Percentiles rank a stretch among this genome's conserved stretches.
These are phyloP conservation scores for Notodonta ziczac DNA, from an alignment of 2,888 invertebrate species.

Conservation along the genomic window DNA sequence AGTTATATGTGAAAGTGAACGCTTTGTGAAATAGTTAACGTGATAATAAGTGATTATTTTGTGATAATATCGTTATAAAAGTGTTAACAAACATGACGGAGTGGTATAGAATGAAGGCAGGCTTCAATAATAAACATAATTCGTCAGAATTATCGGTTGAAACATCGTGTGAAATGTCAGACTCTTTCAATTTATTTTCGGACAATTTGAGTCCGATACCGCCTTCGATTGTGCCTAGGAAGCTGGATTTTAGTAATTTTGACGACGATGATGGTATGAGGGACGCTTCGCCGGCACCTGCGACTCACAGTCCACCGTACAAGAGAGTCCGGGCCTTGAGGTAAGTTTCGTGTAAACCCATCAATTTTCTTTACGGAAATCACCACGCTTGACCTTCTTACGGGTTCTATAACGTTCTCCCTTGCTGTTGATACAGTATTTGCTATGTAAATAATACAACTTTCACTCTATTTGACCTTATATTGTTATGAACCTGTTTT, in stretches of 20 bases:
- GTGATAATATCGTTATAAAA: constrained; percentile 57
- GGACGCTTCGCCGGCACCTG: constrained; percentile 60
- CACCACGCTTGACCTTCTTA: constrained; percentile 46
- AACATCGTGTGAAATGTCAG: constrained; percentile 87
- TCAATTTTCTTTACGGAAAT: constrained; percentile 36
- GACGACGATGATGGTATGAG: constrained; percentile 76
- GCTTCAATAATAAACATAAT: constrained; percentile 65
- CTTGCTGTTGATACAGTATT: not conserved
- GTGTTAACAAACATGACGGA: constrained; percentile 73
- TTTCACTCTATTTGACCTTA: constrained; percentile 20
- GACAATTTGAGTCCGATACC: constrained; percentile 85
- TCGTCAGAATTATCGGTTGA: constrained; percentile 85
- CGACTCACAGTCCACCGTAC: constrained; percentile 82
- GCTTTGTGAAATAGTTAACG: constrained; percentile 60
- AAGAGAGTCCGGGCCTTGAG: constrained; percentile 85
- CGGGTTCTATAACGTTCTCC: not conserved
- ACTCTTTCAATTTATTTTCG: constrained; percentile 85
- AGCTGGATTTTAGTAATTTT: constrained; percentile 82
- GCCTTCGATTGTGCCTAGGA: constrained; percentile 82
- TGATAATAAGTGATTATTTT: constrained; percentile 50
- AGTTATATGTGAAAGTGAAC: constrained; percentile 70
- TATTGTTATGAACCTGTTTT: not conserved
- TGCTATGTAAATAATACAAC: constrained; percentile 17
- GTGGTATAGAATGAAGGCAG: constrained; percentile 76
- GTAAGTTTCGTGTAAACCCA: constrained; percentile 57